These are phyloP conservation scores for Zingel zingel DNA, from an alignment of 2,113 vertebrate genomes.

Conservation along the genomic window DNA sequence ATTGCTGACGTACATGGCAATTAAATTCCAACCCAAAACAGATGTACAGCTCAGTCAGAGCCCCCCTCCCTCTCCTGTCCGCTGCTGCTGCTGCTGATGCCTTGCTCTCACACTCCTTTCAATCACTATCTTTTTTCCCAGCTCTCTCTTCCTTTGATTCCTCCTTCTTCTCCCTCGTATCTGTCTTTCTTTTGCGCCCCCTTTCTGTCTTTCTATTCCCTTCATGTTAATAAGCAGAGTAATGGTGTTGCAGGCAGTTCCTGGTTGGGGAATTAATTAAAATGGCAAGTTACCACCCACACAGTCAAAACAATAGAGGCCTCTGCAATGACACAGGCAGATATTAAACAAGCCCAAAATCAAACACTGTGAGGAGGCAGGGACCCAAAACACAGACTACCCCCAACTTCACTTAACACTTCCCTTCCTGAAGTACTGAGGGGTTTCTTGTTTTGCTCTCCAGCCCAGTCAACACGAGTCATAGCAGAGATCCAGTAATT, in stretches of 20 bases:
- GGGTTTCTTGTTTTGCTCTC: constrained; percentile 49
- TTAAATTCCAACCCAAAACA: constrained; percentile 78
- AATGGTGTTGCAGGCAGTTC: constrained; percentile 72
- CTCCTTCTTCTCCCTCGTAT: constrained; percentile 33
- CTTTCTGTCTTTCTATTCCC: constrained; percentile 46
- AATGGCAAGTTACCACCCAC: constrained; percentile 83
- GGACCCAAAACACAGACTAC: constrained; percentile 50
- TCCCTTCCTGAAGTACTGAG: constrained; percentile 63
- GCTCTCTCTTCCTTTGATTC: constrained; percentile 59
- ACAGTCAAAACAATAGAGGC: constrained; percentile 83
- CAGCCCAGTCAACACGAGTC: constrained; percentile 60
- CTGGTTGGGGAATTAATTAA: constrained; percentile 85
- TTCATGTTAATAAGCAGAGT: constrained; percentile 77
- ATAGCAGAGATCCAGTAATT: constrained; percentile 57
- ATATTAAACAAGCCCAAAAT: constrained; percentile 83
- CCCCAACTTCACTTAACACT: constrained; percentile 25
- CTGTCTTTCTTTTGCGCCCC: constrained; percentile 39
- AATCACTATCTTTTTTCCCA: constrained; percentile 61
- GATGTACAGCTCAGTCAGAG: constrained; percentile 35
- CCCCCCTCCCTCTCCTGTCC: constrained; percentile 11
- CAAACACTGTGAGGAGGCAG: constrained; percentile 62
- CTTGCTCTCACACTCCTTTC: constrained; percentile 62
- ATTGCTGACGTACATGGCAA: constrained; percentile 75
- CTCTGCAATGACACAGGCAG: constrained; percentile 63
- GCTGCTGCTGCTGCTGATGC: constrained; percentile 14